phyloP scores from a whole-genome alignment of 2,797 vertebrate genomes.

The Nyctibius grandis region DNA sequence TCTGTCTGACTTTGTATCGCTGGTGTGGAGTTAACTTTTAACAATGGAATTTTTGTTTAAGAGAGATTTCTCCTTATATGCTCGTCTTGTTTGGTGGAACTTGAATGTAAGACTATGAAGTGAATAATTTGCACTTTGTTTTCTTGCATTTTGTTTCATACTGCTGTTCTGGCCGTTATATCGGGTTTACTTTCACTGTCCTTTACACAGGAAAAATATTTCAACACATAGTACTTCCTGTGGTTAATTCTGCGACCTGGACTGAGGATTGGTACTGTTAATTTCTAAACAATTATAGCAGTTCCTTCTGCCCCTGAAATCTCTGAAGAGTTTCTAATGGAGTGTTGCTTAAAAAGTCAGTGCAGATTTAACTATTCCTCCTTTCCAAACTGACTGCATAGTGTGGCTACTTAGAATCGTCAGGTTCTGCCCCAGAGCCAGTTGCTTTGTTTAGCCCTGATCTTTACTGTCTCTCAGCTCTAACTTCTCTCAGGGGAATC shows the following conservation, averaged over 20 bases:
- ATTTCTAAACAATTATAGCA: neutral
- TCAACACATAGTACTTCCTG: neutral
- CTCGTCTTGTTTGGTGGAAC: neutral
- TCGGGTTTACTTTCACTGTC: neutral
- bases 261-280: neutral
- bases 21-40: neutral
- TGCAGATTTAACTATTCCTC: neutral
- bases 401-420: neutral
- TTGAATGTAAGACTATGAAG: neutral
- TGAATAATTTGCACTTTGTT: neutral
- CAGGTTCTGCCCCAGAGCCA: neutral
- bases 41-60: neutral
- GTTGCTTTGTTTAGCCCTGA: neutral
- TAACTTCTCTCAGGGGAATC: neutral
- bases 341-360: neutral
- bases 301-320: neutral
- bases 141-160: neutral
- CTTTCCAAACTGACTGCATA: neutral
- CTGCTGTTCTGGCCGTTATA: neutral
- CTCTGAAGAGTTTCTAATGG: neutral
- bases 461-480: neutral
- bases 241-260: neutral
- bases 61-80: neutral
- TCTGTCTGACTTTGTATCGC: neutral
- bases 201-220: neutral